A percentile compares a stretch with the other conserved stretches of the same genome.
Evolutionary conservation across 2,113 vertebrate species (phyloP).

Genomic region (Pica pica): DNA sequence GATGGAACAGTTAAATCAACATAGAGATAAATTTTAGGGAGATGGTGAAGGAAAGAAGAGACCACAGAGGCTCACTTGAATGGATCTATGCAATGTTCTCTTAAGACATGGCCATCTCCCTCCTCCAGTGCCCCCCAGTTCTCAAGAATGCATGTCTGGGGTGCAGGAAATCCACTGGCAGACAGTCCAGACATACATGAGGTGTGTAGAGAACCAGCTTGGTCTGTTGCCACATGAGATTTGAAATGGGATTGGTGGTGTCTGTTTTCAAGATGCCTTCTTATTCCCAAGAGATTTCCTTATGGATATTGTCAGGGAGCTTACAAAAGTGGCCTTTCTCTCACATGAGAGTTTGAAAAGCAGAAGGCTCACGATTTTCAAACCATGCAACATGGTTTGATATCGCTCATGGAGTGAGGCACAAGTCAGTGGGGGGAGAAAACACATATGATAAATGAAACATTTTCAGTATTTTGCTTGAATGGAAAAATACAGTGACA

Average conservation of each 20-base stretch:
- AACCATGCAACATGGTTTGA: neutral
- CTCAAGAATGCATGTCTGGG: neutral
- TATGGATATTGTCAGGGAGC: neutral
- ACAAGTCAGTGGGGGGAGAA: neutral
- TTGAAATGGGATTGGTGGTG: neutral
- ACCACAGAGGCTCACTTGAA: neutral
- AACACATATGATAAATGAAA: neutral
- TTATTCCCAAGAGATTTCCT: neutral
- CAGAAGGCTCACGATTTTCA: neutral
- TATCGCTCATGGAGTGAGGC: neutral
- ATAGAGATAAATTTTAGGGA: neutral
- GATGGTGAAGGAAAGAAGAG: neutral
- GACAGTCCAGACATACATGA: neutral
- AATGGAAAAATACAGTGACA: constrained; percentile 10
- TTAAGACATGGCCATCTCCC: neutral
- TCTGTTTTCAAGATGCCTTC: neutral
- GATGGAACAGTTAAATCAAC: neutral
- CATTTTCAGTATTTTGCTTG: constrained; percentile 2
- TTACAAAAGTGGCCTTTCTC: neutral
- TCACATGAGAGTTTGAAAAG: neutral
- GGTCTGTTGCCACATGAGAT: neutral
- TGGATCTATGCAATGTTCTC: neutral
- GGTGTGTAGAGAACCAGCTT: neutral
- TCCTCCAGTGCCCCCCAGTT: neutral
- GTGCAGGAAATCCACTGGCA: neutral